Conservation (phyloP, 2,797 vertebrate species). For the Betta splendens region DNA sequence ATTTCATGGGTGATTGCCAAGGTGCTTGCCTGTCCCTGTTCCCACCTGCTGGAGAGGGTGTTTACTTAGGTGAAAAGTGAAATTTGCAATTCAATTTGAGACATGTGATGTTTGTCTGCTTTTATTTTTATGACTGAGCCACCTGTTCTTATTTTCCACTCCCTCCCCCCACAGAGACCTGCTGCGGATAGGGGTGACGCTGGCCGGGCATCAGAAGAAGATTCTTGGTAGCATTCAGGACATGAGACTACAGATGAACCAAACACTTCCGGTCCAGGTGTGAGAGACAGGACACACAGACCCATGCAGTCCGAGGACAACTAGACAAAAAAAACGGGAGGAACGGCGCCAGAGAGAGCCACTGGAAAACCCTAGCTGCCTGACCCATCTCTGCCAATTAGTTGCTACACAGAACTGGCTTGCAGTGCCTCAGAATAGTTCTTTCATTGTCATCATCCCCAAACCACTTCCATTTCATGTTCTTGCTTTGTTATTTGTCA, state of each 20-base stretch:
- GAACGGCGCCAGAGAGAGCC: constrained; percentile 78
- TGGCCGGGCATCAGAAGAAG: constrained; percentile 99
- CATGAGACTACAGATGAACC: constrained; percentile 99
- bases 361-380: constrained; percentile 83
- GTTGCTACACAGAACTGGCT: constrained; percentile 80
- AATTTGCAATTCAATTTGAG: constrained; percentile 34
- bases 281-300: constrained; percentile 78
- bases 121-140: constrained; percentile 37
- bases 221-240: constrained; percentile 99
- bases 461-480: constrained; percentile 64
- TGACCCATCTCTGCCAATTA: constrained; percentile 84
- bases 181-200: constrained; percentile 95
- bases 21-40: constrained; percentile 21
- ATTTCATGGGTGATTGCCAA: constrained; percentile 52
- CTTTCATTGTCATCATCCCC: constrained; percentile 61
- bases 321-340: constrained; percentile 69
- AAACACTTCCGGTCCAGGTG: constrained; percentile 97
- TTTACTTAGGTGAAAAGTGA: constrained; percentile 39
- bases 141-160: constrained; percentile 53
- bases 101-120: constrained; percentile 39
- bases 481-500: constrained; percentile 52
- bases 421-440: constrained; percentile 87
- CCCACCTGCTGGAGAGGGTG: constrained; percentile 19
- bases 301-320: constrained; percentile 67
- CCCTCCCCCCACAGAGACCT: constrained; percentile 84